phyloP scores from a whole-genome alignment of 1,140 invertebrate genomes.

The Globodera rostochiensis region DNA sequence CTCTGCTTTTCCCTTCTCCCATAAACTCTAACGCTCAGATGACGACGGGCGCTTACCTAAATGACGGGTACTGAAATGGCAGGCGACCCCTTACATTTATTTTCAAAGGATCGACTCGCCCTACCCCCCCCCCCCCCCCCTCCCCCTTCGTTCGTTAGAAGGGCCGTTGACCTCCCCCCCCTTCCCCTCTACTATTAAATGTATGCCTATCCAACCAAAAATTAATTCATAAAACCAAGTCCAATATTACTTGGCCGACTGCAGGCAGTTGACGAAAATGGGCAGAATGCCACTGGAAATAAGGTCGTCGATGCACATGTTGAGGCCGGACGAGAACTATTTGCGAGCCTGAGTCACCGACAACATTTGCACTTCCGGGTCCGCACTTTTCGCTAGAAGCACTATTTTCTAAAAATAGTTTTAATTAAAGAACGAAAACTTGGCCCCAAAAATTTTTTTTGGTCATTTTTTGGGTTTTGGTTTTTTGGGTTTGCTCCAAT shows the following conservation, averaged over 20 bases:
- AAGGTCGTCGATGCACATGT: constrained; percentile 96
- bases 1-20: too few species aligned
- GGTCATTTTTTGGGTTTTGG: too few species aligned
- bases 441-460: too few species aligned
- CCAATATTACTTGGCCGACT: constrained; percentile 76
- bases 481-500: too few species aligned
- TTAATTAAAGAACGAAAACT: too few species aligned
- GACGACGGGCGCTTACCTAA: constrained; percentile 97
- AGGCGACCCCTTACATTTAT: constrained; percentile 66
- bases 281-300: constrained; percentile 91
- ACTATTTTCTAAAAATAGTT: constrained; percentile 48
- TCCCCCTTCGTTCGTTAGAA: too few species aligned
- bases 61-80: constrained; percentile 89
- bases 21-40: too few species aligned
- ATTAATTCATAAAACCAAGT: constrained; percentile 19
- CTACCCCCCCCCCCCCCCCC: too few species aligned
- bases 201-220: constrained; percentile 27
- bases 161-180: too few species aligned
- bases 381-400: constrained; percentile 51
- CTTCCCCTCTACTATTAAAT: too few species aligned
- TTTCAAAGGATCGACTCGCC: too few species aligned
- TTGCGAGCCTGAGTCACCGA: constrained; percentile 72
- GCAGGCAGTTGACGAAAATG: constrained; percentile 85
- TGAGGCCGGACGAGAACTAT: constrained; percentile 90
- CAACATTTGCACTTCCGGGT: constrained; percentile 57